Base-by-base conservation (phyloP, 92 coral and sea anemone species). In the Pocillopora grandis region DNA sequence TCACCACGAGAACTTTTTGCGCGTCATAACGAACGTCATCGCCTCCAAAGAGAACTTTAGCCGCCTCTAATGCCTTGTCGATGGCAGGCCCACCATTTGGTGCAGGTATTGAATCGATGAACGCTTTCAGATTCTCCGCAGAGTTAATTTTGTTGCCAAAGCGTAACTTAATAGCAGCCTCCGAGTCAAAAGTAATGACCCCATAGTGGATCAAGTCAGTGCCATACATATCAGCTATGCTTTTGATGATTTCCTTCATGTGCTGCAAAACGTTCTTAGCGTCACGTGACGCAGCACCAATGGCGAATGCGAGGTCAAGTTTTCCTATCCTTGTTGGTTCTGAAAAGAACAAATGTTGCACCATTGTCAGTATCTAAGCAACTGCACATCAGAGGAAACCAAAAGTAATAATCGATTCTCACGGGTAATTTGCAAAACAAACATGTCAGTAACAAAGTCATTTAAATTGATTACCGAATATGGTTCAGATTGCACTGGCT, bases 191-290 rank as follows among this genome's bases (percentile, higher is more conserved):
- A 0, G 88, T 90, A 19, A 94, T 85, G 4, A 94, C 82, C 48
- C 94, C 93, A 81, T 90, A 88, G 5, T 92, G 91, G 62, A 95
- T 90, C 72, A 87, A 89, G n/a, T 92, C 92, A 80, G 92, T 93
- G 58, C 93, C 95, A 55, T 93, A 93, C 0, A 70, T 85, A 62
- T 93, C 90, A 27, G 86, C 90, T 49, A 93, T 67, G 76, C 81
- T 80, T 66, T 89, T 89, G 35, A 93, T 80, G 31, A 85, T 81
- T 61, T 87, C 89, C 57, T 87, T 89, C 80, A 88, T 84, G 13
- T 87, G 88, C 10, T 80, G 90, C 23, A 79, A 81, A 58, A 84
- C 82, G 76, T 89, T 84, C 9, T 75, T 42, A 5, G 95, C 87
- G 7, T 86, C 90, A 52, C 90, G 76, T 72, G 92, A 92, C 1